Evolutionary conservation across 1,140 invertebrate genomes (phyloP).

Genomic region (Philotrypesis tridentata): DNA sequence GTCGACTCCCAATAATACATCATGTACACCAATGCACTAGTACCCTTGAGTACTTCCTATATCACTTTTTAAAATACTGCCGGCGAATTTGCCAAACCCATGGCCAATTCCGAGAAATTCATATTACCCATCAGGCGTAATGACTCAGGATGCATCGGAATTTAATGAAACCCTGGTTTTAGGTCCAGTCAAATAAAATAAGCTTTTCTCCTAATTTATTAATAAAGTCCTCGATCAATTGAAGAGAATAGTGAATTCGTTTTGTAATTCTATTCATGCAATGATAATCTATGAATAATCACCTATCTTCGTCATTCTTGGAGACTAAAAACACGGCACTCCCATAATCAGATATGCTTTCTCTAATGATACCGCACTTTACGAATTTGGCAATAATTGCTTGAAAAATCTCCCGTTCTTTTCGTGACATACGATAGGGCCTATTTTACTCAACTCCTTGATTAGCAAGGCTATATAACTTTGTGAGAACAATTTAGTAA

Average conservation of each 20-base stretch:
- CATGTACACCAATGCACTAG: neutral
- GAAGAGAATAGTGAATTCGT: slow-evolving; percentile 51
- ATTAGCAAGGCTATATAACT: too few species aligned
- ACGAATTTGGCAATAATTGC: slow-evolving; percentile 59
- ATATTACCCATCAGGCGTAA: slow-evolving; percentile 6
- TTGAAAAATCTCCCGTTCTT: slow-evolving; percentile 57
- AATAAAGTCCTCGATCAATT: neutral
- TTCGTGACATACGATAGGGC: slow-evolving; percentile 54
- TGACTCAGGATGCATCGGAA: slow-evolving; percentile 36
- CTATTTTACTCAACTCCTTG: too few species aligned
- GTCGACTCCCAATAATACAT: neutral
- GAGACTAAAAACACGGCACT: slow-evolving; percentile 56
- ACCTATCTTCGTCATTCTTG: slow-evolving; percentile 57
- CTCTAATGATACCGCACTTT: slow-evolving; percentile 51
- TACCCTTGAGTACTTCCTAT: neutral
- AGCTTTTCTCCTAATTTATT: neutral
- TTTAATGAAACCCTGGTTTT: slow-evolving; percentile 2
- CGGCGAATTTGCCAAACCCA: neutral
- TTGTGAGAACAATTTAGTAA: too few species aligned
- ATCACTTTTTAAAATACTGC: neutral
- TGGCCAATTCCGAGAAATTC: neutral
- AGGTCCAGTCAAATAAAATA: slow-evolving; percentile 7
- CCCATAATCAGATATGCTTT: slow-evolving; percentile 56
- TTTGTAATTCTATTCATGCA: slow-evolving; percentile 65
- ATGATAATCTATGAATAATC: slow-evolving; percentile 67